These are phyloP conservation scores for Phoenicopterus ruber DNA, from an alignment of 2,113 vertebrate species.

Conservation along the genomic window DNA sequence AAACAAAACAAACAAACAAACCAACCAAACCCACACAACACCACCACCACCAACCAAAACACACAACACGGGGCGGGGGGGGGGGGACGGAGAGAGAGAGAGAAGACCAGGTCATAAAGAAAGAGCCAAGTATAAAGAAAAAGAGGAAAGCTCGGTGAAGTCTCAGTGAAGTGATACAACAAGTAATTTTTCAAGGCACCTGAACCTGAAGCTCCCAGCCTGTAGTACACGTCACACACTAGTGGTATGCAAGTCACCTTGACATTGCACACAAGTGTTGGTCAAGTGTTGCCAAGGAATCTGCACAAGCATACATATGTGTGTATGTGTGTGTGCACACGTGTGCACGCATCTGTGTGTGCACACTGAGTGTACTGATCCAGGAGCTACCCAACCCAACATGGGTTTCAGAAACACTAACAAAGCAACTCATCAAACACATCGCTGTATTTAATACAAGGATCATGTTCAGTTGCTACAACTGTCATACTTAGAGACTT, in stretches of 20 bases:
- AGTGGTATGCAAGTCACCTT: accelerated
- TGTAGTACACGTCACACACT: background rate
- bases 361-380: accelerated
- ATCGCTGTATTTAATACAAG: background rate
- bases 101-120: background rate
- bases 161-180: background rate
- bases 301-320: background rate
- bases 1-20: background rate
- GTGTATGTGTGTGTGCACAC: background rate
- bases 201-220: background rate
- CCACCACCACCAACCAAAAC: too few relatives aligned
- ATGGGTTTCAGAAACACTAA: background rate
- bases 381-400: background rate
- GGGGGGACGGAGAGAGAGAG: too few relatives aligned
- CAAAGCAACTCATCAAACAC: background rate
- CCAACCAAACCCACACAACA: too few relatives aligned
- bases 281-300: background rate
- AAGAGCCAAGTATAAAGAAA: background rate
- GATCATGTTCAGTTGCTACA: background rate
- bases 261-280: background rate
- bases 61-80: too few relatives aligned
- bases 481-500: background rate
- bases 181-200: background rate
- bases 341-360: too few relatives aligned
- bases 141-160: background rate